Evolutionary conservation across 2,113 vertebrate species (phyloP), one percentile per base, ranked within the genome.

Genomic region (Datnioides undecimradiatus): DNA sequence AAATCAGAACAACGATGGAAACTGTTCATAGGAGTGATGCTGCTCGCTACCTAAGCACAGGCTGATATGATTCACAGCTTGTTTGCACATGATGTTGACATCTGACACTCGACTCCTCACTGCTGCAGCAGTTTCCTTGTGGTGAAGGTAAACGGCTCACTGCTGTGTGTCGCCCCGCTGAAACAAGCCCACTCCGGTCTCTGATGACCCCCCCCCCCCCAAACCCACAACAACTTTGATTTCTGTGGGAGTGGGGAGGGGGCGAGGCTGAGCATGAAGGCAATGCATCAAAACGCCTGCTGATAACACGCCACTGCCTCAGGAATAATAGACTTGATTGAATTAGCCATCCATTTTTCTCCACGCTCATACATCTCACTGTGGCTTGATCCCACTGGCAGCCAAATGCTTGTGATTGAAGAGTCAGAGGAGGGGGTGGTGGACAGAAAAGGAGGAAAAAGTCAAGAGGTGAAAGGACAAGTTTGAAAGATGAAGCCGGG

Each of bases 201-300:
- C 54, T 60, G 62, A 78, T 58, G 66, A 79, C 76, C 64, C 4
- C 33, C 59, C 40, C 36, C 64, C 41, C 70, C 60, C 73, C 43
- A n/a, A 62, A 60, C 73, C 87, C 48, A 69, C 82, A 57, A 86
- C 87, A 81, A 90, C 69, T 88, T 84, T 88, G 87, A 92, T 88
- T 88, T 85, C 86, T 70, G 84, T 69, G 62, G 67, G 84, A 78
- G 82, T 64, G 41, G 40, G 55, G 74, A 12, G 65, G 58, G 8
- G 62, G 65, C 3, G 64, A 85, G 79, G 70, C 82, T 87, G 54
- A 83, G 84, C 78, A 79, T 72, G 82, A 90, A 90, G 74, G 93
- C 85, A 86, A 93, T 94, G 86, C 93, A 95, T 93, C 93, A 94
- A 87, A 90, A 89, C 17, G 83, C 91, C 87, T 93, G 83, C 92